Conservation (phyloP, 2,797 vertebrate genomes). For the Vultur gryphus region DNA sequence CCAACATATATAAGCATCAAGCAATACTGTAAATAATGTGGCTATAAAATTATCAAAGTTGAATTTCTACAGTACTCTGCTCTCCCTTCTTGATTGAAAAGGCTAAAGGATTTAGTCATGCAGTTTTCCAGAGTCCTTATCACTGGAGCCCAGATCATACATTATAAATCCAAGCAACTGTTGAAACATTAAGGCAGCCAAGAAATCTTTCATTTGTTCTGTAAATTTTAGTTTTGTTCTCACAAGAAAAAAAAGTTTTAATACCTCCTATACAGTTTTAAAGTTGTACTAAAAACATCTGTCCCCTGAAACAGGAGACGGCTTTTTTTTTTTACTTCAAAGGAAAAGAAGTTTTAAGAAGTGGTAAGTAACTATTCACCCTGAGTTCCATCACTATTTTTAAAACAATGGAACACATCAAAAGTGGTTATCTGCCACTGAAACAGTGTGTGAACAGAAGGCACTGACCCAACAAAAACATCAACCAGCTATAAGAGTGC, state of each 20-base stretch:
- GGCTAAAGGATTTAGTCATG: not conserved
- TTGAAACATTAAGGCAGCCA: constrained; percentile 10
- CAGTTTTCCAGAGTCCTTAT: constrained; percentile 10
- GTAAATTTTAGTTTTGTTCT: not conserved
- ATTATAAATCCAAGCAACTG: constrained; percentile 6
- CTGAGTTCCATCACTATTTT: not conserved
- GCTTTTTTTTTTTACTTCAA: not conserved
- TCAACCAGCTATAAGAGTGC: not conserved
- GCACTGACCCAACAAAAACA: not conserved
- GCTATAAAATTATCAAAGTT: not conserved
- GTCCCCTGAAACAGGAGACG: not conserved
- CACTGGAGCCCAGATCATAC: not conserved
- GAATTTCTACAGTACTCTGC: not conserved
- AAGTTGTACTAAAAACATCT: not conserved
- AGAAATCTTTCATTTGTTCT: constrained; percentile 31
- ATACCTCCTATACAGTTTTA: not conserved
- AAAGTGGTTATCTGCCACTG: not conserved
- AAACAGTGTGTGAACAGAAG: not conserved
- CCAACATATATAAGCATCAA: not conserved
- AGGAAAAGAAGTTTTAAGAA: not conserved
- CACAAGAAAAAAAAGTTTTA: not conserved
- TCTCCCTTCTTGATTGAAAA: not conserved
- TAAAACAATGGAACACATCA: not conserved
- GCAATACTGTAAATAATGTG: not conserved
- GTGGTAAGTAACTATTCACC: not conserved